phyloP scores from a whole-genome alignment of 1,140 invertebrate genomes.

The Drosophila willistoni region DNA sequence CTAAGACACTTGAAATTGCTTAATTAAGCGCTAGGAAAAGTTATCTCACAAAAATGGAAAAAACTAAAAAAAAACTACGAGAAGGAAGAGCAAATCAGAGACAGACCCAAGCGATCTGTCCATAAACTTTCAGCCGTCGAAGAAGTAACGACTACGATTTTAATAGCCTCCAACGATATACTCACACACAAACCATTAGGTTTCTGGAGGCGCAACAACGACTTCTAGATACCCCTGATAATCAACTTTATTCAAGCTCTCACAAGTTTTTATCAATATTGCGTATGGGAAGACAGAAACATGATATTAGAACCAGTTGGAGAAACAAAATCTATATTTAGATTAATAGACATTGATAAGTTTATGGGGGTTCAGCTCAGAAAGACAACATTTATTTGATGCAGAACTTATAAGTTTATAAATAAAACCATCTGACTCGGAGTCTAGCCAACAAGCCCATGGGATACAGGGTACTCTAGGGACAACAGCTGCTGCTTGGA shows the following conservation, averaged over 20 bases:
- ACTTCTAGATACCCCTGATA: no score
- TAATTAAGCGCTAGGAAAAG: conserved; percentile 75
- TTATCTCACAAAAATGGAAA: conserved; percentile 69
- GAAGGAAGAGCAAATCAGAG: conserved; percentile 8
- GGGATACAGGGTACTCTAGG: background rate
- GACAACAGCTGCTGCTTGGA: conserved; percentile 39
- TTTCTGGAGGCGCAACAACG: background rate
- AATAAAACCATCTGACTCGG: no score
- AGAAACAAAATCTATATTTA: no score
- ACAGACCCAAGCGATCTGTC: background rate
- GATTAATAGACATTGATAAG: no score
- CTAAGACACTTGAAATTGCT: conserved; percentile 70
- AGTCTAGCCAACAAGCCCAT: background rate
- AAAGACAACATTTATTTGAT: no score
- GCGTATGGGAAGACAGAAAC: no score
- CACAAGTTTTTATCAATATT: no score
- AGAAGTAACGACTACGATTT: conserved; percentile 73
- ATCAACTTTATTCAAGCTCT: no score
- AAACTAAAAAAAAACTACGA: background rate
- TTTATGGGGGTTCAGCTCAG: no score
- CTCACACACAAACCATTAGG: background rate
- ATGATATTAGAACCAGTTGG: no score
- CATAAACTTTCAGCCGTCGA: conserved; percentile 75
- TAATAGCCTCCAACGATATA: conserved; percentile 54
- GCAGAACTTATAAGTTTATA: no score